Percentiles rank a stretch among this genome's conserved stretches.
Conservation (phyloP, 2,888 invertebrate species). For the Gastrophysa polygoni region DNA sequence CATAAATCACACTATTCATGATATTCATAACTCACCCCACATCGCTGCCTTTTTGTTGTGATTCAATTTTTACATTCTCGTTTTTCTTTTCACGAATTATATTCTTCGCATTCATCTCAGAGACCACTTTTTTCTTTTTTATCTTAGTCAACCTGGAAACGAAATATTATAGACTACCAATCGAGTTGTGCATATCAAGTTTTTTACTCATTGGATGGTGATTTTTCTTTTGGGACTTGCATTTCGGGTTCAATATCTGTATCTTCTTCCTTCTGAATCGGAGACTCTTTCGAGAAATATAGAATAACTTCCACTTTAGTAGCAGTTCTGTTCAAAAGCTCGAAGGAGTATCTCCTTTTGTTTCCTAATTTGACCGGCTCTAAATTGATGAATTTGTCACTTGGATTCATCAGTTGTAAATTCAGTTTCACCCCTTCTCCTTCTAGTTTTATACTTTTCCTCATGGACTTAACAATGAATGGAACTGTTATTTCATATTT, state of each 20-base stretch:
- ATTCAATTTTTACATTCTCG: background rate
- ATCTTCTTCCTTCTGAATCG: conserved; percentile 38
- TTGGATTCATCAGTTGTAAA: conserved; percentile 52
- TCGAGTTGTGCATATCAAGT: background rate
- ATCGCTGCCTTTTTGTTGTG: background rate
- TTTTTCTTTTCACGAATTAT: background rate
- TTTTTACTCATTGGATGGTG: conserved; percentile 22
- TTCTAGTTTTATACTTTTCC: conserved; percentile 61
- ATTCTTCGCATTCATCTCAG: background rate
- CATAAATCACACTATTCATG: too few species aligned
- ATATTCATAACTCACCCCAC: background rate
- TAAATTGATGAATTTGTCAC: conserved; percentile 56
- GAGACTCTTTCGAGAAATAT: conserved; percentile 61
- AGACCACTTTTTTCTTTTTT: background rate
- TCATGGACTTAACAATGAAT: conserved; percentile 64
- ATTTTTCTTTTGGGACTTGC: conserved; percentile 37
- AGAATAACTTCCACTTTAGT: conserved; percentile 63
- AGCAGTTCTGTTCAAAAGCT: conserved; percentile 65
- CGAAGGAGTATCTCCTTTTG: conserved; percentile 60
- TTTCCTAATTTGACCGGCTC: conserved; percentile 59
- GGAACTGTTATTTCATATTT: conserved; percentile 61
- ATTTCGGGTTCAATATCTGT: conserved; percentile 41
- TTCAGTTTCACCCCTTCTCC: conserved; percentile 63
- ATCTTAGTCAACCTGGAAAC: background rate
- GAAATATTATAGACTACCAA: background rate